Percentiles rank a stretch among this genome's conserved stretches.
These are phyloP conservation scores for Thymelicus acteon DNA, from an alignment of 2,888 invertebrate species.

Conservation along the genomic window DNA sequence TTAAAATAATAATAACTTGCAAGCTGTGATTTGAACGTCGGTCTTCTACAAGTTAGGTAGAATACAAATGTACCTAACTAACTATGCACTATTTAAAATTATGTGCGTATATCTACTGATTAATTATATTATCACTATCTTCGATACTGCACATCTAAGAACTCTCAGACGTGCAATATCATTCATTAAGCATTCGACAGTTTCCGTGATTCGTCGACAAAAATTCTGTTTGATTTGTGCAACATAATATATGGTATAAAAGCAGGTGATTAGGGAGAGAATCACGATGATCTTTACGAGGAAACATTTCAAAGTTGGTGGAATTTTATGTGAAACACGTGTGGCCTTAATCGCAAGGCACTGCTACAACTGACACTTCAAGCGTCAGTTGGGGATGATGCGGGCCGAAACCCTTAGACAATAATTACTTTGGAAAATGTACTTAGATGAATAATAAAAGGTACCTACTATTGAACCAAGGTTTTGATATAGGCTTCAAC, in stretches of 20 bases:
- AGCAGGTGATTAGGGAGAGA: background rate
- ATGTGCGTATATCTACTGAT: too few relatives aligned
- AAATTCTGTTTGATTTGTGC: background rate
- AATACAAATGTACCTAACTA: too few relatives aligned
- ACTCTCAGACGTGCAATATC: too few relatives aligned
- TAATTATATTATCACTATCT: too few relatives aligned
- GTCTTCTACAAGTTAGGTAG: too few relatives aligned
- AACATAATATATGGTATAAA: background rate
- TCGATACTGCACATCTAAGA: too few relatives aligned
- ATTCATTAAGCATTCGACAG: background rate
- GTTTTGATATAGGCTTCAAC: too few relatives aligned
- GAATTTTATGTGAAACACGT: background rate
- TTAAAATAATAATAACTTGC: too few relatives aligned
- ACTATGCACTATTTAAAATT: too few relatives aligned
- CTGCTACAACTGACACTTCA: background rate
- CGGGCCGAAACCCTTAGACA: background rate
- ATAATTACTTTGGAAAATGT: background rate
- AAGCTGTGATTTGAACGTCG: too few relatives aligned
- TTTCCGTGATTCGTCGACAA: background rate
- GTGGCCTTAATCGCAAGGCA: background rate
- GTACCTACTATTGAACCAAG: too few relatives aligned
- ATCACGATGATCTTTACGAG: background rate
- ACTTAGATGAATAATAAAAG: too few relatives aligned
- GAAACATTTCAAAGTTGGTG: background rate
- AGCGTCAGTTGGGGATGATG: background rate